Evolutionary conservation across 2,797 vertebrate genomes (phyloP), one percentile per base, ranked within the genome.

Genomic region (Cottoperca gobio): DNA sequence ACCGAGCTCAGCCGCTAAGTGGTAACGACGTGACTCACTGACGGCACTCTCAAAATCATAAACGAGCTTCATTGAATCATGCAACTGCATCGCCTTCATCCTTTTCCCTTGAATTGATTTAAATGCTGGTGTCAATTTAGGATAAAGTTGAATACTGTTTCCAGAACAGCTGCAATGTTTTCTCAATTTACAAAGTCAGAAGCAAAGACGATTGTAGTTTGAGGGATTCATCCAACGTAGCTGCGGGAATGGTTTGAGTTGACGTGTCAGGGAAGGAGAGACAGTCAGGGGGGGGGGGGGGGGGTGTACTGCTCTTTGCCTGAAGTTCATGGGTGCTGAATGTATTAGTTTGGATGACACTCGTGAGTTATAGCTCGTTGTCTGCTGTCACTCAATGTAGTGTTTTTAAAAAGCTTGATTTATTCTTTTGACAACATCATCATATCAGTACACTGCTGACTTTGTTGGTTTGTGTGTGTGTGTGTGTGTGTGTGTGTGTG

Each of bases 111-210:
- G 11, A n/a, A 35, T 61, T 17, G 31, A 43, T 24, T 31, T n/a
- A n/a, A n/a, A n/a, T n/a, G n/a, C n/a, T n/a, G n/a, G n/a, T n/a
- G n/a, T n/a, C n/a, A n/a, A n/a, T 63, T 75, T 31, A 13, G 46
- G 5, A 31, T 28, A 64, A 21, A 67, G 58, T n/a, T 0, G 9
- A 46, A 54, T 57, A n/a, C 17, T 48, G 23, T 13, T 52, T 76
- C 52, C 43, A 60, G 13, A 64, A 24, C 13, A 72, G 49, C 61
- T 72, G 62, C 73, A 67, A 60, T 39, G 46, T 60, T 69, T 76
- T 72, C 24, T 63, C 26, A 26, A 6, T 72, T 54, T 54, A 2
- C 60, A n/a, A 52, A 62, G 31, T 42, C 55, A n/a, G 46, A 55
- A 17, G 23, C 24, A 7, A 59, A 64, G 28, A 72, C 7, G 12